Percentiles rank a stretch among this genome's conserved stretches.
phyloP scores from a whole-genome alignment of 2,888 invertebrate genomes.

The Sminthurinus aureus region DNA sequence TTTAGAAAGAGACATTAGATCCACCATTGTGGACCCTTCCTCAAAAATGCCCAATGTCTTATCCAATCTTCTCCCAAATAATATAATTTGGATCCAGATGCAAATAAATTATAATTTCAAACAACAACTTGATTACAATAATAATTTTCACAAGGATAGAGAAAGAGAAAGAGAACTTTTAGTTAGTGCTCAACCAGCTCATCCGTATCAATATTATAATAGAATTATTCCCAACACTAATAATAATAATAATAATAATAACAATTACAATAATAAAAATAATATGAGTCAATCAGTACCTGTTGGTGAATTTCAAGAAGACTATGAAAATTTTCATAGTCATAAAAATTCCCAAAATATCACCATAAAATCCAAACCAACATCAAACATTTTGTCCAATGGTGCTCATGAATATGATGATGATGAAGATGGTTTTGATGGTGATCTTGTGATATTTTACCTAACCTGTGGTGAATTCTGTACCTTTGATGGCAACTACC shows the following conservation, averaged over 20 bases:
- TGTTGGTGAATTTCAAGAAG: too few species aligned
- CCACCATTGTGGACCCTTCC: background rate
- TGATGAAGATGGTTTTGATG: too few species aligned
- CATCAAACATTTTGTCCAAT: too few species aligned
- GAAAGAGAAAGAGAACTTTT: background rate
- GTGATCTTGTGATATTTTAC: background rate
- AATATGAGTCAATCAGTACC: too few species aligned
- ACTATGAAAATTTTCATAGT: too few species aligned
- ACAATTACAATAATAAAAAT: too few species aligned
- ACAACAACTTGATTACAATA: background rate
- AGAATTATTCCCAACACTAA: background rate
- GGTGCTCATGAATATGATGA: background rate
- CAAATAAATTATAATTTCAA: background rate
- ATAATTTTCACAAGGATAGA: background rate
- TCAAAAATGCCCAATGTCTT: background rate
- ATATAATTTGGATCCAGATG: constrained; percentile 11
- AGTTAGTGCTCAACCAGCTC: background rate
- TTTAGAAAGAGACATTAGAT: background rate
- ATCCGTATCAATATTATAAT: background rate
- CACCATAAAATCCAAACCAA: too few species aligned
- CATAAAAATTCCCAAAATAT: too few species aligned
- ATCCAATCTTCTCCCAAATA: background rate
- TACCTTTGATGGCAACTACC: background rate
- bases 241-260: too few species aligned
- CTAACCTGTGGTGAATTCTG: constrained; percentile 12